Evolutionary conservation across 2,888 invertebrate species (phyloP), one percentile per base, ranked within the genome.

Genomic region (Eledona agricola): DNA sequence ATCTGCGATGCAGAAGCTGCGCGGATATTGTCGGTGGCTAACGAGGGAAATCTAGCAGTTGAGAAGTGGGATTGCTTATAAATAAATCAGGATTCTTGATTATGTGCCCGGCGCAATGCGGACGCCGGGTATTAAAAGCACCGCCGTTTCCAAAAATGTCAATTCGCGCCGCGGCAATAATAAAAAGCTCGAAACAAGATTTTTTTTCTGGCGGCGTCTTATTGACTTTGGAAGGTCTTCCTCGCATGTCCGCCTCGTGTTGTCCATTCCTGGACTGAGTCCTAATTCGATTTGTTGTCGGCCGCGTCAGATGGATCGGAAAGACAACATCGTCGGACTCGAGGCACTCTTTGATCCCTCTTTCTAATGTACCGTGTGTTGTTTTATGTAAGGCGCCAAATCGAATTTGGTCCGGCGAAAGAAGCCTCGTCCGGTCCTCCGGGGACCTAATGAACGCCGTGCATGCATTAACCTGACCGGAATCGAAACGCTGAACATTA

Each of bases 241-340:
- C 55, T 57, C 59, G 34, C 56, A 40, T 61, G 59, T 63, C 56
- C 55, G 53, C 55, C 57, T 55, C 57, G 58, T 63, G 62, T 64
- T 62, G 64, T 58, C 68, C 67, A 64, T 66, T 66, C 66, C 59
- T 60, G 60, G 54, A 57, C 63, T 55, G 63, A 64, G 61, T 60
- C 60, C 63, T 72, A 72, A 72, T 71, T 71, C 68, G 67, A 72
- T 72, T 72, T 72, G 69, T 66, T 66, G 66, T 64, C 62, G 65
- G 63, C 60, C 63, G 65, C 64, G 69, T 66, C 68, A 70, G 71
- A 71, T 71, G 72, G 70, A 70, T 69, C 63, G 72, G 69, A 72
- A 71, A 71, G 71, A 72, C 71, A 72, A 71, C 69, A 66, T 69
- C 65, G 61, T 65, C 61, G 63, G 60, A 63, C 62, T 57, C 57